A percentile compares a stretch with the other conserved stretches of the same genome.
Evolutionary conservation across 2,113 vertebrate species (phyloP).

Genomic region (Empidonax alnorum): DNA sequence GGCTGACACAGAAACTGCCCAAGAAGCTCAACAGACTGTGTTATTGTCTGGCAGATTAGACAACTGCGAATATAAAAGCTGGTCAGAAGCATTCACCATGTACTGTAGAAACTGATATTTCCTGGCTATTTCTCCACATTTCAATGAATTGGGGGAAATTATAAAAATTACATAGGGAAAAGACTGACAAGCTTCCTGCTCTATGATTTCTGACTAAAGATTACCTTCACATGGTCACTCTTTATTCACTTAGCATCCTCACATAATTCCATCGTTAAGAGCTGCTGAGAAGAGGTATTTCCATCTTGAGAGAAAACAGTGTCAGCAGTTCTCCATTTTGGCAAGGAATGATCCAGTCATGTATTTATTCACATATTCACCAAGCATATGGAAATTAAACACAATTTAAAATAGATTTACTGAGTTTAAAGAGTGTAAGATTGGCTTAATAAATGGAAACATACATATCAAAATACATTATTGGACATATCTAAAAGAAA

Average conservation of each 20-base stretch:
- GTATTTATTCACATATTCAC: background rate
- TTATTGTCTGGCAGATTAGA: background rate
- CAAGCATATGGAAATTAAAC: background rate
- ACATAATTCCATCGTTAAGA: background rate
- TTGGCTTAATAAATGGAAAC: background rate
- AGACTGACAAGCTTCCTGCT: background rate
- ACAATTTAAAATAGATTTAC: background rate
- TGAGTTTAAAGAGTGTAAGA: background rate
- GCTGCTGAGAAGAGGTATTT: background rate
- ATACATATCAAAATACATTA: background rate
- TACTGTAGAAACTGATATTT: background rate
- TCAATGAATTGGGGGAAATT: background rate
- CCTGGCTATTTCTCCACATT: background rate
- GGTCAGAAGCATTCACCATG: background rate
- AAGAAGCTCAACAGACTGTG: background rate
- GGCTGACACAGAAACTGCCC: background rate
- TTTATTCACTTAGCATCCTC: background rate
- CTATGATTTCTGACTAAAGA: background rate
- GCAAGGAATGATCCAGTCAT: conserved; percentile 19
- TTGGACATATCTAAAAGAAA: background rate
- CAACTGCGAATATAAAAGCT: background rate
- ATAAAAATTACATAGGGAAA: background rate
- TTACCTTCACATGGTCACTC: background rate
- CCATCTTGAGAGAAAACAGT: background rate
- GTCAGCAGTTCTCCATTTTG: background rate